Percentiles rank a stretch among this genome's conserved stretches.
Evolutionary conservation across 2,888 invertebrate genomes (phyloP).

Genomic region (Thera britannica): DNA sequence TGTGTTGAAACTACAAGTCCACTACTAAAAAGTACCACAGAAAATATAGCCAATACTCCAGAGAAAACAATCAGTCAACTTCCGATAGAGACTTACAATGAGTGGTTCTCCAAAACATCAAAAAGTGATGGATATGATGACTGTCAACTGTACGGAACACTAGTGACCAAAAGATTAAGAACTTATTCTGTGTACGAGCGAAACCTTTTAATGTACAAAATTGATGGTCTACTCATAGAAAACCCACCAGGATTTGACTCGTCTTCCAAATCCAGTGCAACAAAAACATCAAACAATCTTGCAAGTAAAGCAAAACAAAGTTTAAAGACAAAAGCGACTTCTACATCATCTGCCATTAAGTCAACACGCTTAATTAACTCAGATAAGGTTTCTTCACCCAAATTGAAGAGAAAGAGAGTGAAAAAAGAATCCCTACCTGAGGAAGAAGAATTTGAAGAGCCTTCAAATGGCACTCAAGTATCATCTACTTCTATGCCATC

Average conservation of each 20-base stretch:
- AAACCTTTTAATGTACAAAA: slow-evolving; percentile 23
- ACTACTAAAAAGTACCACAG: not conserved
- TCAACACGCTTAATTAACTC: not conserved
- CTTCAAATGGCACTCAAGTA: slow-evolving; percentile 1
- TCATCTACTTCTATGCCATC: slow-evolving; percentile 11
- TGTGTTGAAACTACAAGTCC: slow-evolving; percentile 5
- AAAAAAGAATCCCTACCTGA: slow-evolving; percentile 7
- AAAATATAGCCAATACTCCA: not conserved
- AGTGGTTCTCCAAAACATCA: slow-evolving; percentile 11
- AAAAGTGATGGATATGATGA: slow-evolving; percentile 10
- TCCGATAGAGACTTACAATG: not conserved
- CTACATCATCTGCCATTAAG: not conserved
- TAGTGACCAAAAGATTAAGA: slow-evolving; percentile 23
- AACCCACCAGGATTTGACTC: slow-evolving; percentile 27
- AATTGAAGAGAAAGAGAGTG: slow-evolving; percentile 7
- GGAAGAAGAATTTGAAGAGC: not conserved
- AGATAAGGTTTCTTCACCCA: slow-evolving; percentile 1
- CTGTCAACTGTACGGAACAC: slow-evolving; percentile 20
- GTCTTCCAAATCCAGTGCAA: slow-evolving; percentile 1
- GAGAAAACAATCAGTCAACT: not conserved
- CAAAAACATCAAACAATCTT: slow-evolving; percentile 2
- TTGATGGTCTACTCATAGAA: slow-evolving; percentile 24
- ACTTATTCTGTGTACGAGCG: slow-evolving; percentile 24
- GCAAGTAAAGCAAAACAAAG: slow-evolving; percentile 3
- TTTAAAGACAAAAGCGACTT: not conserved